Base-by-base conservation (phyloP, 2,797 vertebrate genomes). In the Dipus sagitta region DNA sequence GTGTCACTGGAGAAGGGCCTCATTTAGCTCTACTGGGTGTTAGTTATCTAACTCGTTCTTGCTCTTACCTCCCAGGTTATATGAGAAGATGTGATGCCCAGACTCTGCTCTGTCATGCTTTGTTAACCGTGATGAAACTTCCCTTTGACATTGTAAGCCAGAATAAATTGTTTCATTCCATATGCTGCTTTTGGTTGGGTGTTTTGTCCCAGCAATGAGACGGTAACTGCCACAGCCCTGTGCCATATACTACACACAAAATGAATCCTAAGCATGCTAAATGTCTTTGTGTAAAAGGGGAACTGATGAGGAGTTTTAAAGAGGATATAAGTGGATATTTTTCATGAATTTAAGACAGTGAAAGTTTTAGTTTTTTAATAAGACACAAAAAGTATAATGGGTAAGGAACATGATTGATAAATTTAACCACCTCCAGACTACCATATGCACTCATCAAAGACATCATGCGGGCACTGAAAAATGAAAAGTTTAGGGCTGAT, bases 351-450 rank as follows among this genome's bases (percentile, higher is more conserved):
- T 72, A 86, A 83, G 64, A 83, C 28, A 34, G 0, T 34, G 4
- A 47, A 86, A 24, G 15, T 78, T 83, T 85, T 93, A 26, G 82
- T 82, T 91, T 24, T 92, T 85, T 64, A 91, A 84, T 1, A 84
- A 88, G 62, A 76, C 47, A 82, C 17, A 71, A 26, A 70, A 86
- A 65, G 28, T 34, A 21, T 24, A 89, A 30, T 89, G 54, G 4
- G 20, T 64, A 47, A 90, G 85, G 62, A 70, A 85, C 18, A 42
- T 77, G n/a, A 91, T 4, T 78, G 42, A 65, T 54, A 47, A 58
- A 42, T 89, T 80, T 71, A 74, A 62, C 67, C 12, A 23, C 24
- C 34, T 74, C 67, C 79, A 93, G 92, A 75, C 26, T 86, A 84
- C 64, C n/a, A 65, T 38, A 30, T 70, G 26, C 1, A 20, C 76